Base-by-base conservation (phyloP, 2,113 vertebrate genomes). In the Chrysochloris asiatica region DNA sequence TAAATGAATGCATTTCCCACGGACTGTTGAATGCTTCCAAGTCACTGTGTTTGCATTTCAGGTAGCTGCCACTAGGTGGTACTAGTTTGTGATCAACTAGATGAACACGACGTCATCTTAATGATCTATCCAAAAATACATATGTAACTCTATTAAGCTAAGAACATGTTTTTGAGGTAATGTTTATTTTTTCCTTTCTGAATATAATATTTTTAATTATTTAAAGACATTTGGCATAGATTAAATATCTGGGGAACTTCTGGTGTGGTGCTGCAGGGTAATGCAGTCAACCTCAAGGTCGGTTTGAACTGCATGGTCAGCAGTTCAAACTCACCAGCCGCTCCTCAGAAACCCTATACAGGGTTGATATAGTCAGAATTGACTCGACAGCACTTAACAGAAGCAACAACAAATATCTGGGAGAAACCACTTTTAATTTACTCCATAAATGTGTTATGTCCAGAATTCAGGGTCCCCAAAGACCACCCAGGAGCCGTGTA, bases 341-440 rank as follows among this genome's bases (percentile, higher is more conserved):
- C n/a, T n/a, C n/a, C n/a, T n/a, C n/a, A n/a, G n/a, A n/a, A n/a
- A n/a, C n/a, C n/a, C n/a, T n/a, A n/a, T n/a, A n/a, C n/a, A n/a
- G n/a, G n/a, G n/a, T n/a, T n/a, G n/a, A n/a, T n/a, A n/a, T n/a
- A n/a, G n/a, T n/a, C n/a, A n/a, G n/a, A n/a, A n/a, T n/a, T n/a
- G n/a, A n/a, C n/a, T n/a, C n/a, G n/a, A n/a, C n/a, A n/a, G n/a
- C n/a, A n/a, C n/a, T n/a, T n/a, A n/a, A n/a, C n/a, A n/a, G n/a
- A n/a, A n/a, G n/a, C n/a, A n/a, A n/a, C n/a, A n/a, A n/a, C 38
- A 81, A 26, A 13, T 28, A 87, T 16, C 28, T 87, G 45, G 47
- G 26, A 86, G 65, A 84, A 87, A 65, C 38, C 17, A 61, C 30
- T 84, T 92, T 67, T 90, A 45, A 45, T 45, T 77, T 82, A 75